These are phyloP conservation scores for Callyntrura guangdongensis DNA, from an alignment of 2,888 invertebrate species.

Conservation along the genomic window DNA sequence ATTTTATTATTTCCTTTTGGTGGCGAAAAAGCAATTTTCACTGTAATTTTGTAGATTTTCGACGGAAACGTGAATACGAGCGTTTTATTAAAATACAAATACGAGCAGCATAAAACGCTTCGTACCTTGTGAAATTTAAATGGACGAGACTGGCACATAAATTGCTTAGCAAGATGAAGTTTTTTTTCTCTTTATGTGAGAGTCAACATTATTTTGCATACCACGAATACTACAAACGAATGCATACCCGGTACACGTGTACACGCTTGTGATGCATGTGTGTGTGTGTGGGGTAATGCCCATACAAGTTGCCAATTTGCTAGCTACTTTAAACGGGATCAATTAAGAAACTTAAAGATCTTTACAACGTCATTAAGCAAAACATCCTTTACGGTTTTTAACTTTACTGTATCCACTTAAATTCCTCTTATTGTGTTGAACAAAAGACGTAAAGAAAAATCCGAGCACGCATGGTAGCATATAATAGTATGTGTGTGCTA, in stretches of 20 bases:
- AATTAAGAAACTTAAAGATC: conserved; percentile 48
- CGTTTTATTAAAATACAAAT: not conserved
- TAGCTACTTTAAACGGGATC: conserved; percentile 53
- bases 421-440: not conserved
- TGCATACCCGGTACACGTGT: not conserved
- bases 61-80: conserved; percentile 42
- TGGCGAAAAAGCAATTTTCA: conserved; percentile 50
- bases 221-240: not conserved
- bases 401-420: conserved; percentile 36
- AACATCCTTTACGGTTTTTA: conserved; percentile 57
- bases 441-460: not conserved
- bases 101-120: not conserved
- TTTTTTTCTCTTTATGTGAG: conserved; percentile 54
- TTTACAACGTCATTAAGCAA: conserved; percentile 35
- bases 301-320: conserved; percentile 50
- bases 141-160: conserved; percentile 39
- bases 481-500: not conserved
- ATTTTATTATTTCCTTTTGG: conserved; percentile 58
- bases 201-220: conserved; percentile 19
- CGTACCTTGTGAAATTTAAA: conserved; percentile 34
- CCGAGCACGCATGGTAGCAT: not conserved
- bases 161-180: conserved; percentile 34
- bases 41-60: conserved; percentile 31
- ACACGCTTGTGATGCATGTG: not conserved
- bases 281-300: conserved; percentile 24